Evolutionary conservation across 2,888 invertebrate species (phyloP), one percentile per base, ranked within the genome.

Genomic region (Scaeva pyrastri): DNA sequence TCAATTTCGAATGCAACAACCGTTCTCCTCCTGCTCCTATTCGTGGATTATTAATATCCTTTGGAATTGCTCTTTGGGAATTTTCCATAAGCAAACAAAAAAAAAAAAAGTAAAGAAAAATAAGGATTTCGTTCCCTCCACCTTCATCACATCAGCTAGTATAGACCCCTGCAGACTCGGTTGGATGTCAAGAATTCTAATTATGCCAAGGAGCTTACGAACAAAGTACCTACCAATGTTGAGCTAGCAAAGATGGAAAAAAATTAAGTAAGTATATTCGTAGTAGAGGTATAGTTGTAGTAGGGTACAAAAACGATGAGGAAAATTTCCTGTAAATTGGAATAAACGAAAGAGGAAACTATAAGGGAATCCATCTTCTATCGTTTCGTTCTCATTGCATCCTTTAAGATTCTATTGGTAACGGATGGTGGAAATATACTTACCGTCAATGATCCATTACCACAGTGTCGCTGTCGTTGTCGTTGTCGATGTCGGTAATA

Each of bases 1-100:
- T 80, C 73, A 85, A 85, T 85, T 85, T 80, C 62, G 68, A 76
- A 85, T 85, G 80, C 85, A 85, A 80, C 76, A 80, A 80, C 55
- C 70, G 80, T 76, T 70, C 58, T 56, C 45, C 19, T 45, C 41
- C n/a, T n/a, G n/a, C 66, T 60, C 23, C 48, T 60, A 45, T 48
- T 41, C 45, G 72, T 36, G 62, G 66, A 85, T 80, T 85, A 85
- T 85, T 85, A 85, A 85, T 85, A 76, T 85, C 72, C 76, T 80
- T 68, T 73, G 50, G 56, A 83, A 78, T 70, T 78, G 73, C 78
- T 74, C 55, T 45, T 55, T 39, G 21, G 60, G 39, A 43, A 76
- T 41, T 11, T 21, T 39, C n/a, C 21, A 39, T 3, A 23, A 16
- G 23, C 23, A 43, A 12, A 56, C 10, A 36, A 5, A 21, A 50